These are phyloP conservation scores for Ecliptopera silaceata DNA, from an alignment of 2,888 invertebrate species.

Conservation along the genomic window DNA sequence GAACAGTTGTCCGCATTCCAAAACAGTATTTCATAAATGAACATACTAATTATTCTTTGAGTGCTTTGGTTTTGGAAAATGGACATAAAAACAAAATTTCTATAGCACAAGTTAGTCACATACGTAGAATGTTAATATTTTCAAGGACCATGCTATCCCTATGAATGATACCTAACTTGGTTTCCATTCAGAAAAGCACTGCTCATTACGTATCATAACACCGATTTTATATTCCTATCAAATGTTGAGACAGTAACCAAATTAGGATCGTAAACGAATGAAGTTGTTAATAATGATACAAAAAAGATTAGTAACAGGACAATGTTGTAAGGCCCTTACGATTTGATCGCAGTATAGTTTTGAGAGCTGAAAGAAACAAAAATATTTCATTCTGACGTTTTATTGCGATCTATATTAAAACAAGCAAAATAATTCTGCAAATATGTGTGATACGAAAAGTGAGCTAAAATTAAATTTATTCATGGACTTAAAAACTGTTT, in stretches of 20 bases:
- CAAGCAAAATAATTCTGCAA: conserved; percentile 6
- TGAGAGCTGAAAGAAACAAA: conserved; percentile 76
- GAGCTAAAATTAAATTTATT: background rate
- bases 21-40: no score
- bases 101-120: background rate
- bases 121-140: background rate
- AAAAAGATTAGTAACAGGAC: conserved; percentile 50
- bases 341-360: conserved; percentile 79
- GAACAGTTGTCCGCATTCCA: background rate
- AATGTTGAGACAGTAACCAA: conserved; percentile 16
- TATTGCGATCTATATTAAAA: conserved; percentile 19
- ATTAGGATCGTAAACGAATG: conserved; percentile 23
- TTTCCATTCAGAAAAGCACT: conserved; percentile 6
- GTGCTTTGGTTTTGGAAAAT: background rate
- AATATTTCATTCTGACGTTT: conserved; percentile 25
- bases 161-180: conserved; percentile 28
- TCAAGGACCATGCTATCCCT: conserved; percentile 29
- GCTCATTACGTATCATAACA: background rate
- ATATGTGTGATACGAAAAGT: background rate
- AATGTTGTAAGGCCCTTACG: conserved; percentile 67
- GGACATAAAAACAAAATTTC: background rate
- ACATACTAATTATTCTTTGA: no score
- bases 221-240: background rate
- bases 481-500: no score
- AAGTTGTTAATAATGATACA: conserved; percentile 43